These are phyloP conservation scores for Columba guinea DNA, from an alignment of 2,797 vertebrate genomes.

Conservation along the genomic window DNA sequence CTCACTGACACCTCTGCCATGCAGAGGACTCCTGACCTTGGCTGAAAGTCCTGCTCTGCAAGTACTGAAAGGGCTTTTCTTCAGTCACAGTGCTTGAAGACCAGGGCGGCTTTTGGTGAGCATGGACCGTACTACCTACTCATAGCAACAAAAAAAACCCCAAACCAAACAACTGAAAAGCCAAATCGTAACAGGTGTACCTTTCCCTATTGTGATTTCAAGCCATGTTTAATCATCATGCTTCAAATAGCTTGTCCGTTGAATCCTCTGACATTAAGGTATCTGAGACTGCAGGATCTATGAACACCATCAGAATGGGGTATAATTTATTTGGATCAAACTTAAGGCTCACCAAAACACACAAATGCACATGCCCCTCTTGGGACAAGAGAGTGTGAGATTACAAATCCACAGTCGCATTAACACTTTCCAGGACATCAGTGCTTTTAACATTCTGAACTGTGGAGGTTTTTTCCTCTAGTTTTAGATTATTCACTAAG, in stretches of 20 bases:
- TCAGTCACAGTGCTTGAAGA: background rate
- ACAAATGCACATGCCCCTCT: background rate
- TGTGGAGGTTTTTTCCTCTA: background rate
- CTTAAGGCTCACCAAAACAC: background rate
- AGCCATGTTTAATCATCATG: background rate
- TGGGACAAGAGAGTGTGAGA: background rate
- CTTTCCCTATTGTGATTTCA: background rate
- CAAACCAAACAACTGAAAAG: background rate
- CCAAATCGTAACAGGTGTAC: background rate
- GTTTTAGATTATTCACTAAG: background rate
- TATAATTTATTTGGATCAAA: background rate
- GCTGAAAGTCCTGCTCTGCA: background rate
- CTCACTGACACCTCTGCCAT: fast-evolving
- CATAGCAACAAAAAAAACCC: background rate
- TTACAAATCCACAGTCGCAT: background rate
- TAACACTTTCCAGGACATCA: background rate
- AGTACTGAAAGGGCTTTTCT: background rate
- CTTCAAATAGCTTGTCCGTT: background rate
- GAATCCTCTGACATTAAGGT: background rate
- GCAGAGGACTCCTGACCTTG: background rate
- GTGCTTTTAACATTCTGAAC: background rate
- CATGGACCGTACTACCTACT: background rate
- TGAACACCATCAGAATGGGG: background rate
- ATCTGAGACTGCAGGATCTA: background rate
- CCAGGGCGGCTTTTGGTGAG: background rate